phyloP scores from a whole-genome alignment of 2,797 vertebrate species.

The Gobio occitaniae region DNA sequence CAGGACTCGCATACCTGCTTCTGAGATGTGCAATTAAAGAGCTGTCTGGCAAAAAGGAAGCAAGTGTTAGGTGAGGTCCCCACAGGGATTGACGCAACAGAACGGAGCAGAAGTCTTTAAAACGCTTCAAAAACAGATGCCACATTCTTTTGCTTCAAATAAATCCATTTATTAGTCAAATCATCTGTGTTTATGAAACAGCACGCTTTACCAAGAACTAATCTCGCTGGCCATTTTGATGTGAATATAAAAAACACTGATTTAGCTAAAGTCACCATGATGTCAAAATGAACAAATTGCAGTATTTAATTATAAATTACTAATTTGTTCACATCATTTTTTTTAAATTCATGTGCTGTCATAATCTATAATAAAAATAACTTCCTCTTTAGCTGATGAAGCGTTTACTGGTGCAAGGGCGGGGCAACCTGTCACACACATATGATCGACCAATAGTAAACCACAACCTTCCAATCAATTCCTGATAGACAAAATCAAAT shows the following conservation, averaged over 20 bases:
- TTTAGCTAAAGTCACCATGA: background rate
- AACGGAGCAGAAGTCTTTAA: background rate
- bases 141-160: slow-evolving; percentile 7
- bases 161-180: slow-evolving; percentile 21
- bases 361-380: background rate
- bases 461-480: background rate
- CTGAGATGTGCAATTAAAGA: background rate
- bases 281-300: background rate
- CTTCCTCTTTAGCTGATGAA: background rate
- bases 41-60: background rate
- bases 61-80: background rate
- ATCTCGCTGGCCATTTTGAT: background rate
- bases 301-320: background rate
- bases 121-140: slow-evolving; percentile 29
- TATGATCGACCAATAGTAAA: background rate
- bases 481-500: background rate
- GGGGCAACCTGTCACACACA: background rate
- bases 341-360: background rate
- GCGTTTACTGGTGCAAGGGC: background rate
- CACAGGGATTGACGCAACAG: background rate
- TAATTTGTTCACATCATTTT: background rate
- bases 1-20: background rate
- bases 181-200: background rate
- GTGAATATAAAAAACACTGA: background rate
- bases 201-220: background rate